A percentile compares a stretch with the other conserved stretches of the same genome.
Evolutionary conservation across 2,113 vertebrate genomes (phyloP).

Genomic region (Vicugna pacos): DNA sequence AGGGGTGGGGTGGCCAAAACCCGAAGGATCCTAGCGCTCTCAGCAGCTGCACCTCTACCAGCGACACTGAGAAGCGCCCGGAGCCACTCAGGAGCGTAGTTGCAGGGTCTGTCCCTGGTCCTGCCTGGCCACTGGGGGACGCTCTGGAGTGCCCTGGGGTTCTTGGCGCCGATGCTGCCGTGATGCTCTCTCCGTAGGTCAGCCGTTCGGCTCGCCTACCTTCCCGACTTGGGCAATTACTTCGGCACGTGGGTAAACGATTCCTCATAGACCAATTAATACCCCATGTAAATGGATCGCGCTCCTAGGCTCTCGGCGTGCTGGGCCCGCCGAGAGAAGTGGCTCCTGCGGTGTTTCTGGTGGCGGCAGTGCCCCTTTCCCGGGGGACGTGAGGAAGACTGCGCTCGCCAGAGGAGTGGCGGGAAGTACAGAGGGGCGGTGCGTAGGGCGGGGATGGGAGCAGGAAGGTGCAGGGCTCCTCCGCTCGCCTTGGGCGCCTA

Average conservation of each 20-base stretch:
- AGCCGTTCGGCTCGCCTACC: background rate
- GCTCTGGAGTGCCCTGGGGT: background rate
- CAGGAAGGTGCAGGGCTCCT: background rate
- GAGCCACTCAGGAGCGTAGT: slow-evolving; percentile 63
- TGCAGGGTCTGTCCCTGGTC: slow-evolving; percentile 51
- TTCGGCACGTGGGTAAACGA: slow-evolving; percentile 1
- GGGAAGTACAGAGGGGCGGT: background rate
- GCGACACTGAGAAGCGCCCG: background rate
- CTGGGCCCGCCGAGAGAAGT: background rate
- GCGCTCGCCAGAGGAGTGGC: background rate
- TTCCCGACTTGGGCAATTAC: background rate
- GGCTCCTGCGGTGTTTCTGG: background rate
- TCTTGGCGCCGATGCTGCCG: fast-evolving
- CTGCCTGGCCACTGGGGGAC: slow-evolving; percentile 78
- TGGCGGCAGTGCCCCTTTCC: slow-evolving; percentile 29
- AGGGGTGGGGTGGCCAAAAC: background rate
- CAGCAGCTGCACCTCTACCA: slow-evolving; percentile 19
- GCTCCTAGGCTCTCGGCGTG: background rate
- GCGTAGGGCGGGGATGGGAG: background rate
- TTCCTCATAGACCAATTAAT: slow-evolving; percentile 3
- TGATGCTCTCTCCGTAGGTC: background rate
- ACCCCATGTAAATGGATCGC: background rate
- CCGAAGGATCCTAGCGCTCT: background rate
- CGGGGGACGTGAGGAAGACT: background rate
- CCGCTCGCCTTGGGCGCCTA: background rate